Base-by-base conservation (phyloP, 2,113 vertebrate species). In the Malaclemys terrapin region DNA sequence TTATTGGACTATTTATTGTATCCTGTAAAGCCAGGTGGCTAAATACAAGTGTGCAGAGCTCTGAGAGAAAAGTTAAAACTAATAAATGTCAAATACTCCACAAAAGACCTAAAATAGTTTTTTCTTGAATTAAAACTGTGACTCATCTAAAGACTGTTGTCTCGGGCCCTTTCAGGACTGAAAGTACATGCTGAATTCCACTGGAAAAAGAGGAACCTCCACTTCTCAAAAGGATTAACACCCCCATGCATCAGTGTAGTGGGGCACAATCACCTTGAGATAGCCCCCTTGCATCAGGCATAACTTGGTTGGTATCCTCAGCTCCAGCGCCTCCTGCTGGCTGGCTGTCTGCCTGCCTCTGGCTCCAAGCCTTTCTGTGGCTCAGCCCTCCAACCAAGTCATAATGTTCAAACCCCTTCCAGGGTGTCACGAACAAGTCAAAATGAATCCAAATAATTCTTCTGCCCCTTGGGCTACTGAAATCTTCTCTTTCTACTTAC, bases 151-250 rank as follows among this genome's bases (percentile, higher is more conserved):
- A 91, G 29, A 13, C 31, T 69, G 24, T n/a, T 91, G 84, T 8
- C 87, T 11, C 9, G 2, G 8, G 81, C 2, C 8, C 14, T 76
- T 93, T 84, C 3, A 1, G 4, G 4, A 38, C 59, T 79, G 49
- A 82, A 94, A 93, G 83, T 7, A 89, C 75, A 72, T 76, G 6
- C 17, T 94, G 59, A 90, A 84, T 93, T 89, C 24, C 38, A 86
- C 50, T 19, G 27, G 2, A 72, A 69, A 42, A 24, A 82, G 53
- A 84, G 65, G 45, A 6, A n/a, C 7, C 1, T 17, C 4, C 42
- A 45, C 69, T 87, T 89, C 42, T 89, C 27, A 90, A 87, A 78
- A 93, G 27, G 92, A 47, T 87, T 95, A 59, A 87, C 10, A 22
- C 19, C 65, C n/a, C 65, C 35, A 38, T 38, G 4, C 16, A 1